Evolutionary conservation across 1,140 invertebrate species (phyloP).

Genomic region (Drosophila mojavensis): DNA sequence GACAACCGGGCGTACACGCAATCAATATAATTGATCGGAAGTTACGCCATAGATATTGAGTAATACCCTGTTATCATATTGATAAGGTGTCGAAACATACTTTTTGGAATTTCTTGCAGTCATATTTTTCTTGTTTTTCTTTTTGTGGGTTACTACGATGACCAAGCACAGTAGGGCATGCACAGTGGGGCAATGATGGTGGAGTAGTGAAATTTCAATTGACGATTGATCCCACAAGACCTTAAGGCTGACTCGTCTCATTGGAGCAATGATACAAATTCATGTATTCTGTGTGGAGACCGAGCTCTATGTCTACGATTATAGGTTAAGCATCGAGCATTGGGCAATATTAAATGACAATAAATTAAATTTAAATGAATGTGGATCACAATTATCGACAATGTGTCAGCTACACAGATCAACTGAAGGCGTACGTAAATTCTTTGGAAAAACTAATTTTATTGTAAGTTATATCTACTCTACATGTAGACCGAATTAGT

Average conservation of each 20-base stretch:
- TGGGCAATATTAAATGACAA: constrained; percentile 51
- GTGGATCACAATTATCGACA: constrained; percentile 29
- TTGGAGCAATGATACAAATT: constrained; percentile 17
- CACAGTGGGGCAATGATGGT: neutral
- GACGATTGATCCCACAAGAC: constrained; percentile 67
- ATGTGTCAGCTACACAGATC: constrained; percentile 6
- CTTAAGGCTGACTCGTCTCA: constrained; percentile 32
- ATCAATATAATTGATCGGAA: constrained; percentile 21
- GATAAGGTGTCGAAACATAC: constrained; percentile 27
- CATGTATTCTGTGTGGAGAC: neutral
- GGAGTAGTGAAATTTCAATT: constrained; percentile 58
- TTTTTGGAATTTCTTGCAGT: constrained; percentile 21
- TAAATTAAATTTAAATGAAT: constrained; percentile 56
- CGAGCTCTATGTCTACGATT: constrained; percentile 38
- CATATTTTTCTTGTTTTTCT: constrained; percentile 14
- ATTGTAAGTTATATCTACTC: too few relatives aligned
- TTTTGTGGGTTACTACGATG: constrained; percentile 30
- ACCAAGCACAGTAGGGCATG: neutral
- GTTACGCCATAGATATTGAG: constrained; percentile 7
- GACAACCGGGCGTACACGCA: neutral
- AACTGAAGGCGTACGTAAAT: neutral
- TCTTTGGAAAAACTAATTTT: too few relatives aligned
- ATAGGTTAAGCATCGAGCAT: constrained; percentile 6
- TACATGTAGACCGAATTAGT: too few relatives aligned
- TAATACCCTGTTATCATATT: neutral